Evolutionary conservation across 2,113 vertebrate genomes (phyloP).

Genomic region (Cairina moschata): DNA sequence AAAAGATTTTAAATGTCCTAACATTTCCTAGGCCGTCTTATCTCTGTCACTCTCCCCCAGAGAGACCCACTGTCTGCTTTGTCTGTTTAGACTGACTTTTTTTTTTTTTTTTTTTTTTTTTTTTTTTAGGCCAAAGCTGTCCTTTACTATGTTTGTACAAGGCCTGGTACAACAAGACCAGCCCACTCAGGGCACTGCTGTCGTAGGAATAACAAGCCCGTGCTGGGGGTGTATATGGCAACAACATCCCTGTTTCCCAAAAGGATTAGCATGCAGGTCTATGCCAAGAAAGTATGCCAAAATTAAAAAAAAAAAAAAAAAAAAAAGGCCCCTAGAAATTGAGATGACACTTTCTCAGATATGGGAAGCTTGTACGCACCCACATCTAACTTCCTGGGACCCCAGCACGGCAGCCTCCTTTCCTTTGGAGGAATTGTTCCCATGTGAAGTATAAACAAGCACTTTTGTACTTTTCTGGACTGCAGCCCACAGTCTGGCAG

Average conservation of each 20-base stretch:
- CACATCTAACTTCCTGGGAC: not conserved
- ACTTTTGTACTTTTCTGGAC: constrained; percentile 12
- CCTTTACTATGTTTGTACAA: not conserved
- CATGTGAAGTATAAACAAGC: constrained; percentile 4
- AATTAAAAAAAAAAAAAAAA: not conserved
- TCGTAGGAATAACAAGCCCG: not conserved
- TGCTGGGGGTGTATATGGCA: not conserved
- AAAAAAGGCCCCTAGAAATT: not conserved
- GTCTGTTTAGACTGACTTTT: constrained; percentile 6
- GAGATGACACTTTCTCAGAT: not conserved
- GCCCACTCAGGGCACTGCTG: not conserved
- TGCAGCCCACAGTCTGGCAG: not conserved
- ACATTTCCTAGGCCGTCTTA: constrained; percentile 63
- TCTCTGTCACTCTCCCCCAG: constrained; percentile 36
- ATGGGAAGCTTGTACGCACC: not conserved
- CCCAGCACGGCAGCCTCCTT: not conserved
- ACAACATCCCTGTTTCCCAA: not conserved
- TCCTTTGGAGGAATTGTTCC: not conserved
- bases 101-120: not conserved
- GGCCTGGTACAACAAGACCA: not conserved
- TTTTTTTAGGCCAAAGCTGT: not conserved
- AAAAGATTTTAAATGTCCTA: constrained; percentile 68
- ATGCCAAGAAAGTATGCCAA: not conserved
- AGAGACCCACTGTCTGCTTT: constrained; percentile 38
- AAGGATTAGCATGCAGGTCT: not conserved